Evolutionary conservation across 1,140 invertebrate species (phyloP).

Genomic region (Trachymyrmex septentrionalis): DNA sequence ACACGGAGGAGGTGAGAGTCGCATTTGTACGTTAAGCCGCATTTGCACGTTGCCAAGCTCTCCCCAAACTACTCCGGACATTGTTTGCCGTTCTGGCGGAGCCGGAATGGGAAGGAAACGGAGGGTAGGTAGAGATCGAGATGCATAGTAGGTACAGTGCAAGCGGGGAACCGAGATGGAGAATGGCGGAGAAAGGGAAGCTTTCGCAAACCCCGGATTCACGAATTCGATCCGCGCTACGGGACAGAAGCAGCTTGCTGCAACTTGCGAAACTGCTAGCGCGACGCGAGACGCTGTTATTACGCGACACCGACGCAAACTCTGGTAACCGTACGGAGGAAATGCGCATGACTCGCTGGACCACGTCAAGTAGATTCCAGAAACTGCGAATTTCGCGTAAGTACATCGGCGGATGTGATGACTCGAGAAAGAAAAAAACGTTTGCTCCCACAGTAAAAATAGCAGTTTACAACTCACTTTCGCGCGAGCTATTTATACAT

Average conservation of each 20-base stretch:
- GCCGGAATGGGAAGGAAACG: slow-evolving; percentile 12
- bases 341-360: slow-evolving; percentile 48
- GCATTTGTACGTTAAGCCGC: slow-evolving; percentile 68
- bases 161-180: slow-evolving; percentile 27
- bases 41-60: slow-evolving; percentile 55
- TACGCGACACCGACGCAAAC: slow-evolving; percentile 43
- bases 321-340: slow-evolving; percentile 28
- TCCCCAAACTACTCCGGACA: slow-evolving; percentile 61
- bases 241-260: slow-evolving; percentile 56
- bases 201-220: slow-evolving; percentile 44
- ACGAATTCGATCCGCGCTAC: slow-evolving; percentile 53
- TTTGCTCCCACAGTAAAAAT: background rate
- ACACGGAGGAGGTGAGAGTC: slow-evolving; percentile 55
- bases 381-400: slow-evolving; percentile 6
- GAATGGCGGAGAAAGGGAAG: slow-evolving; percentile 42
- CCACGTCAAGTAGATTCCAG: slow-evolving; percentile 18
- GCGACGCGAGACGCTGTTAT: slow-evolving; percentile 52
- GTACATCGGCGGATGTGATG: background rate
- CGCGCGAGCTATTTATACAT: too few relatives aligned
- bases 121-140: slow-evolving; percentile 18
- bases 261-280: slow-evolving; percentile 56
- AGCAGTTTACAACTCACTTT: background rate
- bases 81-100: slow-evolving; percentile 56
- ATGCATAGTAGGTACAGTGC: background rate
- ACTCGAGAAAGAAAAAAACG: background rate